These are phyloP conservation scores for Cordylochernes scorpioides DNA, from an alignment of 2,888 invertebrate genomes.

Conservation along the genomic window DNA sequence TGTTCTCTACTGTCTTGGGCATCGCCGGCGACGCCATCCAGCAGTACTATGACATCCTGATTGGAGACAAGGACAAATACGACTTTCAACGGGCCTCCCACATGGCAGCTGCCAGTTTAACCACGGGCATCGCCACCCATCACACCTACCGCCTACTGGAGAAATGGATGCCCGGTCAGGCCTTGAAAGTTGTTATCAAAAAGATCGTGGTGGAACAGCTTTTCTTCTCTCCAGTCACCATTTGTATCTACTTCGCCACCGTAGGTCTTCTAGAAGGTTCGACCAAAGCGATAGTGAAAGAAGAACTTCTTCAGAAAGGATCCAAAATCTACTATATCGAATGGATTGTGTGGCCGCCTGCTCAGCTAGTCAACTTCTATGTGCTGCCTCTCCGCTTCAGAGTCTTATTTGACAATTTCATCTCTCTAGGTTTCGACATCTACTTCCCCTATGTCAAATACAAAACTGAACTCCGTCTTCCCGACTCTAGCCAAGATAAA, in stretches of 20 bases:
- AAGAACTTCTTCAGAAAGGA: conserved; percentile 44
- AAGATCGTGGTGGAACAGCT: conserved; percentile 58
- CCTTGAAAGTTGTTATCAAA: conserved; percentile 35
- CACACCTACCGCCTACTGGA: conserved; percentile 61
- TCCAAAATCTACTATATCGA: conserved; percentile 53
- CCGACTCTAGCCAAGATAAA: too few relatives aligned
- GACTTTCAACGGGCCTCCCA: conserved; percentile 35
- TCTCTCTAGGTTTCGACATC: conserved; percentile 59
- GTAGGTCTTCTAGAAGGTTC: conserved; percentile 41
- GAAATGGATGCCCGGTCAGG: conserved; percentile 37
- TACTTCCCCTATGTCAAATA: conserved; percentile 56
- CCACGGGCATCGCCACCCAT: conserved; percentile 52
- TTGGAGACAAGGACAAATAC: conserved; percentile 15
- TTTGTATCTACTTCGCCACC: conserved; percentile 46
- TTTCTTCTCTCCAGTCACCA: conserved; percentile 51
- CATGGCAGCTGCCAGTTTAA: conserved; percentile 47
- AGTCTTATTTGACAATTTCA: conserved; percentile 56
- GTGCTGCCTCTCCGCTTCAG: conserved; percentile 50
- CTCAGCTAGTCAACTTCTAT: conserved; percentile 74
- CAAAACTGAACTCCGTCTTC: too few relatives aligned
- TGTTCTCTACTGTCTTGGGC: conserved; percentile 46
- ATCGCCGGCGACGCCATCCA: conserved; percentile 47
- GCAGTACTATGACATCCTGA: conserved; percentile 38
- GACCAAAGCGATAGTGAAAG: conserved; percentile 31
- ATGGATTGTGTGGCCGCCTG: conserved; percentile 75